A percentile compares a stretch with the other conserved stretches of the same genome.
Evolutionary conservation across 2,113 vertebrate species (phyloP).

Genomic region (Dissostichus mawsoni): DNA sequence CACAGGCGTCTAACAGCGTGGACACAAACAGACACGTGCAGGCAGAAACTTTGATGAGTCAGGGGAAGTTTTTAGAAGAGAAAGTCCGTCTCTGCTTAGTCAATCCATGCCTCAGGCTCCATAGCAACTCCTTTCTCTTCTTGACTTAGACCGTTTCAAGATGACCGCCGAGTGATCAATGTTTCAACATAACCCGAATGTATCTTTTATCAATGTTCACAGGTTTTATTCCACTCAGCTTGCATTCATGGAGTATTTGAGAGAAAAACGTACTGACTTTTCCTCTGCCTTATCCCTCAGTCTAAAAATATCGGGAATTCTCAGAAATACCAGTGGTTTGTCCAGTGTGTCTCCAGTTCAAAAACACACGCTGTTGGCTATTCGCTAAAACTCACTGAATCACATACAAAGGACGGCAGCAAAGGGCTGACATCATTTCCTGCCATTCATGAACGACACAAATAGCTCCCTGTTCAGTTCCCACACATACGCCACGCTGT

Average conservation of each 20-base stretch:
- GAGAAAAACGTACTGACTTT: conserved; percentile 2
- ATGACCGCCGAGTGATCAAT: conserved; percentile 3
- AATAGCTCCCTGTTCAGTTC: conserved; percentile 83
- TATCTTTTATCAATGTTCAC: not conserved
- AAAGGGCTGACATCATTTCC: conserved; percentile 85
- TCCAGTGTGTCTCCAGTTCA: conserved; percentile 42
- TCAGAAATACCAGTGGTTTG: conserved; percentile 23
- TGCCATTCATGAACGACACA: conserved; percentile 83
- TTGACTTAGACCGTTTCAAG: not conserved
- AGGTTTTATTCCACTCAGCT: conserved; percentile 9
- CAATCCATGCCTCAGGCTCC: conserved; percentile 5
- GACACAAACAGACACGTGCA: conserved; percentile 18
- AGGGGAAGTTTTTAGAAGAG: not conserved
- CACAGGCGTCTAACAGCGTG: conserved; percentile 89
- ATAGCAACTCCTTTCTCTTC: not conserved
- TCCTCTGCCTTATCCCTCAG: conserved; percentile 8
- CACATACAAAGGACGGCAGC: conserved; percentile 72
- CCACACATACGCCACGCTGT: conserved; percentile 67
- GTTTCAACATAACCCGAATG: conserved; percentile 1
- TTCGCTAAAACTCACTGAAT: conserved; percentile 47
- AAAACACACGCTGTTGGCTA: conserved; percentile 44
- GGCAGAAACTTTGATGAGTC: conserved; percentile 9
- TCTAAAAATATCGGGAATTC: conserved; percentile 44
- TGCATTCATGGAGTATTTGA: not conserved
- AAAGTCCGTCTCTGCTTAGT: conserved; percentile 4